Evolutionary conservation across 1,140 invertebrate species (phyloP).

Genomic region (Periplaneta americana): DNA sequence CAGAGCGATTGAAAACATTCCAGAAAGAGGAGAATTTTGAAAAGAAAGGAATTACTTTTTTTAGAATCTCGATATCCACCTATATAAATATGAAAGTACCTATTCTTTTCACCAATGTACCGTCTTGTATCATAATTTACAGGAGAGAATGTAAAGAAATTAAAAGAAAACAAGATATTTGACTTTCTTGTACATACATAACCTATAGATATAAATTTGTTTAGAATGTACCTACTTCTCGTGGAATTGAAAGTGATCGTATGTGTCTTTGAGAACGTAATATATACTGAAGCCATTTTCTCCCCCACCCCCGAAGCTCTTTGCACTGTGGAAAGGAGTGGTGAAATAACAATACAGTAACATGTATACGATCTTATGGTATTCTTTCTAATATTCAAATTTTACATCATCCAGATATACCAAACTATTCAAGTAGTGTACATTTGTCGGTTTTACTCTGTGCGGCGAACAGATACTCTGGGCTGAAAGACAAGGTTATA

Average conservation of each 20-base stretch:
- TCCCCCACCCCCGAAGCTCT: not conserved
- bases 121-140: not conserved
- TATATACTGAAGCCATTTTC: not conserved
- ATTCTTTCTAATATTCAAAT: conserved; percentile 7
- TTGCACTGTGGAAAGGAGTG: not conserved
- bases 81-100: not conserved
- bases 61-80: not conserved
- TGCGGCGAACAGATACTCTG: not conserved
- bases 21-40: not conserved
- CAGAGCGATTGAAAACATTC: not conserved
- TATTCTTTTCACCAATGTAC: not conserved
- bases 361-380: conserved; percentile 11
- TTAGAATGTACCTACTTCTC: not conserved
- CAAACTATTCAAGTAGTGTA: not conserved
- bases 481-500: no score
- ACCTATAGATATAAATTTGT: not conserved
- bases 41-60: not conserved
- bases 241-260: not conserved
- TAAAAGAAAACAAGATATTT: no score
- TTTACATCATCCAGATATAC: conserved; percentile 11
- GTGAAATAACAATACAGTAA: not conserved
- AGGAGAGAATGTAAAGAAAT: not conserved
- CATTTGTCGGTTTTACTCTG: not conserved
- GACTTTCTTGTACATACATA: not conserved
- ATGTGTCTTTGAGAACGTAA: not conserved